These are phyloP conservation scores for Campaea margaritaria DNA, from an alignment of 2,888 invertebrate genomes.

Conservation along the genomic window DNA sequence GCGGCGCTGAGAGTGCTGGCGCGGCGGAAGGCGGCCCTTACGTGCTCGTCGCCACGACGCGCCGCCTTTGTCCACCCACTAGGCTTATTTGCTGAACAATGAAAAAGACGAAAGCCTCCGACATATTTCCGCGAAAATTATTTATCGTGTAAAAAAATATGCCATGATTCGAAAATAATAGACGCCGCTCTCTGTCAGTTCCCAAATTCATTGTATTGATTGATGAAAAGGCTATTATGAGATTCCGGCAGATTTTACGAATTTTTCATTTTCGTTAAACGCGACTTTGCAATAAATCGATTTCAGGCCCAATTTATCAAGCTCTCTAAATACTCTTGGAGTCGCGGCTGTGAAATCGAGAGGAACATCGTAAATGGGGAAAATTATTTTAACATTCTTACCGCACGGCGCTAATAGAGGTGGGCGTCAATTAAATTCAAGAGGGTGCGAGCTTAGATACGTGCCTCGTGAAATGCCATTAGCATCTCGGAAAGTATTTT, in stretches of 20 bases:
- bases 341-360: constrained; percentile 67
- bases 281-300: constrained; percentile 75
- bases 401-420: constrained; percentile 54
- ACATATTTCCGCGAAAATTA: constrained; percentile 69
- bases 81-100: constrained; percentile 85
- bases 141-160: constrained; percentile 64
- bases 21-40: constrained; percentile 82
- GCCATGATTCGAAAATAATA: constrained; percentile 67
- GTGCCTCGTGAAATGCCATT: constrained; percentile 56
- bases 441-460: constrained; percentile 54
- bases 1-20: constrained; percentile 76
- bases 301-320: constrained; percentile 76
- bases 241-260: constrained; percentile 70
- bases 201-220: constrained; percentile 75
- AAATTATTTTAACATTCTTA: constrained; percentile 69
- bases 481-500: constrained; percentile 53
- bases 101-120: constrained; percentile 78
- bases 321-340: constrained; percentile 70
- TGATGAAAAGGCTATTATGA: constrained; percentile 78
- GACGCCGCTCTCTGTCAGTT: constrained; percentile 60
- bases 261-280: constrained; percentile 77
- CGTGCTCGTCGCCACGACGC: constrained; percentile 78
- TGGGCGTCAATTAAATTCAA: constrained; percentile 62
- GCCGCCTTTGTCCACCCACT: constrained; percentile 84
- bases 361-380: constrained; percentile 61